Base-by-base conservation (phyloP, 1,140 invertebrate genomes). In the Drosophila cardini region DNA sequence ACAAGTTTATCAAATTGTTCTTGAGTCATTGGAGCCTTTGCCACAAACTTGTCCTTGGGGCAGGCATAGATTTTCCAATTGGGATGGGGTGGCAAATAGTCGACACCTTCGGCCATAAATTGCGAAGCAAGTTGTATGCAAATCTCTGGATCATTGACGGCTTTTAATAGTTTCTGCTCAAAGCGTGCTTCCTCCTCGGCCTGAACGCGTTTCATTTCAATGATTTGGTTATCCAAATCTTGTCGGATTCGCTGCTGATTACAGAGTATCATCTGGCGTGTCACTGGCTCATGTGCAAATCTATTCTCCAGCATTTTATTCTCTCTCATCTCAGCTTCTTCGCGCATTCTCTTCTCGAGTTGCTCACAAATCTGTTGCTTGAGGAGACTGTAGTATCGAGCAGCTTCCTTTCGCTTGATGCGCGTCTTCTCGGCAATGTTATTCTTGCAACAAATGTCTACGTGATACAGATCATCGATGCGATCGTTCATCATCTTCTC, bases 231-330 rank as follows among this genome's bases (percentile, higher is more conserved):
- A 48, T 89, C 78, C n/a, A 91, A 32, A 16, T 82, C 90, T 0
- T 50, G 13, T 8, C 80, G 77, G 32, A 75, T 62, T 8, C 72
- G 61, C 2, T 53, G 64, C 13, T 77, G 53, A 9, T 80, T 34
- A 16, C 69, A 79, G 2, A 58, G 4, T 0, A 74, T 76, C 70
- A 77, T 77, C 1, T 70, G 26, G 2, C 69, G 80, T 4, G 90
- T 77, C 4, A 89, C 73, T 61, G 80, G 76, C 13, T 72, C 72
- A 43, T 78, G 83, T 0, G 72, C 90, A n/a, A 91, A 91, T 0
- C 80, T 76, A 73, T 91, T 91, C 36, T 91, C 90, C 1, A 75
- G 46, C 43, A 91, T 90, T 55, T 86, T 89, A 40, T 82, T 69
- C 42, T 91, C 90, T 9, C 75, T 72, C 11, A 72, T 53, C 5